Conservation (phyloP, 1,140 invertebrate genomes). For the Telenomus remus region DNA sequence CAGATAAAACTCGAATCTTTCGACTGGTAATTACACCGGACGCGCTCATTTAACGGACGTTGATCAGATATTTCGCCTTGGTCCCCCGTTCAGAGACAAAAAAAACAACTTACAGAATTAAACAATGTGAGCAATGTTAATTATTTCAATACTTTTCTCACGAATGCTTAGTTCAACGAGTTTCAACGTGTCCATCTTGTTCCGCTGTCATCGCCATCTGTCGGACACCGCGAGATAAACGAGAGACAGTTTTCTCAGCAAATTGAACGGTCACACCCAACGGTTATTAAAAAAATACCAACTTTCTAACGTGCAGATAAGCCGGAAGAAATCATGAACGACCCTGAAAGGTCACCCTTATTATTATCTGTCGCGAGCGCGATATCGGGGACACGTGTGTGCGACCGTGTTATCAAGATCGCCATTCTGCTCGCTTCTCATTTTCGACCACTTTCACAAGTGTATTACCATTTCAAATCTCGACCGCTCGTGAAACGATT, state of each 20-base stretch:
- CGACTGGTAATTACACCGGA: constrained; percentile 27
- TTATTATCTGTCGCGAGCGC: constrained; percentile 5
- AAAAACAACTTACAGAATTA: too few relatives aligned
- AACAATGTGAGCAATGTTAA: too few relatives aligned
- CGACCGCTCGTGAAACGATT: not conserved
- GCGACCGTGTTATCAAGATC: constrained; percentile 30
- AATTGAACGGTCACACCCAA: too few relatives aligned
- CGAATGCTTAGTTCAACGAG: too few relatives aligned
- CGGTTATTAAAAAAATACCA: not conserved
- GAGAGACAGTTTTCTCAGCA: too few relatives aligned
- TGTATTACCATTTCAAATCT: constrained; percentile 14
- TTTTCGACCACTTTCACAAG: constrained; percentile 37
- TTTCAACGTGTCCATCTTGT: too few relatives aligned
- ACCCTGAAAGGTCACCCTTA: constrained; percentile 39
- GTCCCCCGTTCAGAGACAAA: not conserved
- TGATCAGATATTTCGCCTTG: constrained; percentile 18
- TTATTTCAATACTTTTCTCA: too few relatives aligned
- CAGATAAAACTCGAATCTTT: constrained; percentile 32
- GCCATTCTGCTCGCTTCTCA: constrained; percentile 10
- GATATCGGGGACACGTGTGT: constrained; percentile 15
- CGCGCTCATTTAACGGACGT: constrained; percentile 10
- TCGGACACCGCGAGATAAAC: too few relatives aligned
- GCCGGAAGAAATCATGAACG: constrained; percentile 37
- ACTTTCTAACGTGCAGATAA: constrained; percentile 12
- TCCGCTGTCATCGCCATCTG: too few relatives aligned